Conservation (phyloP, 2,888 invertebrate genomes). For the Trachelus stipa region DNA sequence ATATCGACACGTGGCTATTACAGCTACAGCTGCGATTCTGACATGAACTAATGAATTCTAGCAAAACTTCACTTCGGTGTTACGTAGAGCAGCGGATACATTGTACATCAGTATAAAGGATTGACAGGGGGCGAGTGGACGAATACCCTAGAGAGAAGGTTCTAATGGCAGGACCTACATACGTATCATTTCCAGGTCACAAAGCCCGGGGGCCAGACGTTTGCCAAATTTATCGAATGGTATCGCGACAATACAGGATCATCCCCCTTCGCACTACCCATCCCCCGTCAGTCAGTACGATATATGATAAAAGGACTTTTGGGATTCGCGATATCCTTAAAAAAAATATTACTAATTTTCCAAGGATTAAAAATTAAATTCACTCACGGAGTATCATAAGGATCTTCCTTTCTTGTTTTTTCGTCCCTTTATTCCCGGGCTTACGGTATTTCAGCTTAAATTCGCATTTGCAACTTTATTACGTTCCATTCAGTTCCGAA, state of each 20-base stretch:
- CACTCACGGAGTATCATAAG: background rate
- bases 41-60: slow-evolving; percentile 47
- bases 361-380: background rate
- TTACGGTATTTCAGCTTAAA: background rate
- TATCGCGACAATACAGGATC: slow-evolving; percentile 14
- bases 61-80: slow-evolving; percentile 11
- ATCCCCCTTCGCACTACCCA: background rate
- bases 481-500: background rate
- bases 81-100: slow-evolving; percentile 17
- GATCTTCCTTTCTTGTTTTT: background rate
- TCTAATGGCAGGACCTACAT: background rate
- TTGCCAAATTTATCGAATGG: slow-evolving; percentile 15
- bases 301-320: background rate
- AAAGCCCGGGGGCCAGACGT: slow-evolving; percentile 14
- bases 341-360: background rate
- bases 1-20: slow-evolving; percentile 41
- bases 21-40: slow-evolving; percentile 42
- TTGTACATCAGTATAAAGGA: slow-evolving; percentile 16
- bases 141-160: background rate
- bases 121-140: slow-evolving; percentile 6
- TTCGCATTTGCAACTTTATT: background rate
- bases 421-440: background rate
- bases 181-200: slow-evolving; percentile 18
- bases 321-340: background rate
- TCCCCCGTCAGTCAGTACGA: background rate